Evolutionary conservation across 2,797 vertebrate genomes (phyloP).

Genomic region (Eulemur albifrons): DNA sequence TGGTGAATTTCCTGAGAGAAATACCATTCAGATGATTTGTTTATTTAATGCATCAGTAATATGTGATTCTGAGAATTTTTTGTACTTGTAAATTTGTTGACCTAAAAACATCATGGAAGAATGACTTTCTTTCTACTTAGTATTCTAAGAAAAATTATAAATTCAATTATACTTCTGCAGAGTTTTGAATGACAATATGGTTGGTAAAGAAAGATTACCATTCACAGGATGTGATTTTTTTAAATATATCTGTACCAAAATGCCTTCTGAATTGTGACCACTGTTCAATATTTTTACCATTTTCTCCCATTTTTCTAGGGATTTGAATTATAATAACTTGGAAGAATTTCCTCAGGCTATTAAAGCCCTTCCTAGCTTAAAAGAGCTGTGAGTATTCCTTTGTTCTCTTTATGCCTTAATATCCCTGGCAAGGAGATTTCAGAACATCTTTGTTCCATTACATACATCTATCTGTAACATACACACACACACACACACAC

Average conservation of each 20-base stretch:
- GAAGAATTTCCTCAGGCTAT: slow-evolving; percentile 95
- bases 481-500: background rate
- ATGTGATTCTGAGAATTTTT: background rate
- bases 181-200: background rate
- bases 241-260: background rate
- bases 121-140: background rate
- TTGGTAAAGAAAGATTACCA: slow-evolving; percentile 20
- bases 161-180: background rate
- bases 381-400: slow-evolving; percentile 94
- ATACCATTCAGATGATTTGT: background rate
- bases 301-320: slow-evolving; percentile 84
- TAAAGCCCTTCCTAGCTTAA: slow-evolving; percentile 93
- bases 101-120: background rate
- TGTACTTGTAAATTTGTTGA: slow-evolving; percentile 7
- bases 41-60: background rate
- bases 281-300: slow-evolving; percentile 14
- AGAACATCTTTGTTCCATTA: background rate
- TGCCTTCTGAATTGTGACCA: slow-evolving; percentile 4
- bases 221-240: background rate
- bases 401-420: background rate
- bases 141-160: background rate
- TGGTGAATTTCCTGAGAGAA: slow-evolving; percentile 24
- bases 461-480: background rate
- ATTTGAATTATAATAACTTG: slow-evolving; percentile 98
- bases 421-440: background rate